These are phyloP conservation scores for Temnopleurus reevesii DNA, from an alignment of 53 echinoderm and acorn worm species.

Conservation along the genomic window DNA sequence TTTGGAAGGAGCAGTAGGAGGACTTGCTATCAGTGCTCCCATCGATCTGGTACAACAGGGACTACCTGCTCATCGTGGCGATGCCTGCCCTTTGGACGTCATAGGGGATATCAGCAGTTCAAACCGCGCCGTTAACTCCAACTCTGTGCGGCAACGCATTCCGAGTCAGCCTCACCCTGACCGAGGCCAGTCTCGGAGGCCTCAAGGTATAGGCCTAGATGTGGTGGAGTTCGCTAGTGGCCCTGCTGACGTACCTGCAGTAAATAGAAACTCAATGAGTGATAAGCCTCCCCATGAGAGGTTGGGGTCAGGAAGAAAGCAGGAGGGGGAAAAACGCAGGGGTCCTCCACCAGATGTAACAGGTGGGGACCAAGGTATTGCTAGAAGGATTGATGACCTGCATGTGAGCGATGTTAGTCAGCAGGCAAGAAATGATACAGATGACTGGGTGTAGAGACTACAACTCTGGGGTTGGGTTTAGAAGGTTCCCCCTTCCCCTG, in stretches of 20 bases:
- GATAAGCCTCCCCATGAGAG: background rate
- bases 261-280: background rate
- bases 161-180: background rate
- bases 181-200: background rate
- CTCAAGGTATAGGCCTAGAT: slow-evolving; percentile 14
- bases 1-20: slow-evolving; percentile 35
- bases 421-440: background rate
- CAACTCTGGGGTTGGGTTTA: no score
- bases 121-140: background rate
- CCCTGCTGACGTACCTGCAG: background rate
- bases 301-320: background rate
- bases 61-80: background rate
- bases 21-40: background rate
- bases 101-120: slow-evolving; percentile 16
- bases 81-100: slow-evolving; percentile 42
- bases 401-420: background rate
- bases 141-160: background rate
- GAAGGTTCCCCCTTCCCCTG: no score
- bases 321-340: background rate
- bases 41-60: slow-evolving; percentile 13
- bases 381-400: background rate
- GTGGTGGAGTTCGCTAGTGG: slow-evolving; percentile 32
- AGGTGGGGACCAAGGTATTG: slow-evolving; percentile 28
- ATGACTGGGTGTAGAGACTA: slow-evolving; percentile 56
- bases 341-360: slow-evolving; percentile 52